phyloP scores from a whole-genome alignment of 2,797 vertebrate genomes.

The Melanotaenia trifasciata region DNA sequence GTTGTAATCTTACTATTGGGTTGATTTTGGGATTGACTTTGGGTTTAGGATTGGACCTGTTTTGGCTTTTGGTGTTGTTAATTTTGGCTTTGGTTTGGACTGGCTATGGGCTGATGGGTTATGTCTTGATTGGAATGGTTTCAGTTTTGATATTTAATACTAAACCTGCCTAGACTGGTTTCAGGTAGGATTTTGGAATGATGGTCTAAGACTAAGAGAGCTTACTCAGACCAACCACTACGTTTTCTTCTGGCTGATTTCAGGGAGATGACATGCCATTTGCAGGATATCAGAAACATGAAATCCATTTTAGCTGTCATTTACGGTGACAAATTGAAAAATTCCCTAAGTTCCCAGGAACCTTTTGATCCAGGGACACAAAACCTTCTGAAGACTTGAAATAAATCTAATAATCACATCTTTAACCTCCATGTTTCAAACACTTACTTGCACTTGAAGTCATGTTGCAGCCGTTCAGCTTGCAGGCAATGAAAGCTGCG shows the following conservation, averaged over 20 bases:
- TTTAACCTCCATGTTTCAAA: slow-evolving; percentile 26
- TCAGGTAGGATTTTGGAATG: not conserved
- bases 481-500: slow-evolving; percentile 43
- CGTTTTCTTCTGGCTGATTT: not conserved
- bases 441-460: slow-evolving; percentile 25
- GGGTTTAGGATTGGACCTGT: too few relatives aligned
- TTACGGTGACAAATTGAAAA: not conserved
- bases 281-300: not conserved
- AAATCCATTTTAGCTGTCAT: not conserved
- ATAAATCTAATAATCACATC: slow-evolving; percentile 4
- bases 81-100: not conserved
- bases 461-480: slow-evolving; percentile 26
- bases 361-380: not conserved
- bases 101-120: too few relatives aligned
- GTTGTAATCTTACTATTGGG: too few relatives aligned
- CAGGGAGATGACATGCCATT: not conserved
- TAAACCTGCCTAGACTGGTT: not conserved
- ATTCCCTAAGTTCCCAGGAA: not conserved
- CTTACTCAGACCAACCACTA: not conserved
- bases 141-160: too few relatives aligned
- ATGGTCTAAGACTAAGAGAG: not conserved
- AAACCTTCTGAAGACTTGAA: not conserved
- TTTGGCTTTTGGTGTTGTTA: not conserved
- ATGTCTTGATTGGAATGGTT: not conserved
- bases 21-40: too few relatives aligned